Evolutionary conservation across 2,797 vertebrate genomes (phyloP).

Genomic region (Chiloscyllium punctatum): DNA sequence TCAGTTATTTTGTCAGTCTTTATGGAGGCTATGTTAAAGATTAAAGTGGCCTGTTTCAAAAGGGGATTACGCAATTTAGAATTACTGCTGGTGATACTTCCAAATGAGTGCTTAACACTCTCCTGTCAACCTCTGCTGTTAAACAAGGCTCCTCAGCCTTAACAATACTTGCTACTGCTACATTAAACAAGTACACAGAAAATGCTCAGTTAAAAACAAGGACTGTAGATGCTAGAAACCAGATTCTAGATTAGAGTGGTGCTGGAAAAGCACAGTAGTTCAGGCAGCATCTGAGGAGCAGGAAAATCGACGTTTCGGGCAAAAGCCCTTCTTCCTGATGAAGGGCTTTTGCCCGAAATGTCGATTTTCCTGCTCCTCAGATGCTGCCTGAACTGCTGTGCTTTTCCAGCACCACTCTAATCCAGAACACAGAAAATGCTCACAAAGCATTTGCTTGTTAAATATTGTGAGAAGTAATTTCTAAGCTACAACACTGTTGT

Average conservation of each 20-base stretch:
- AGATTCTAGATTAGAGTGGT: too few relatives aligned
- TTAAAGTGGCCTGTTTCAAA: background rate
- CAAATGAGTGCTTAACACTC: background rate
- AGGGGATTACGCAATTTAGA: background rate
- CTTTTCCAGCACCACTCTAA: too few relatives aligned
- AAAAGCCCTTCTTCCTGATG: too few relatives aligned
- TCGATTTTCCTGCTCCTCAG: too few relatives aligned
- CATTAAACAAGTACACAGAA: background rate
- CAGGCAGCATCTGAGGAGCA: too few relatives aligned
- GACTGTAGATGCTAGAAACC: too few relatives aligned
- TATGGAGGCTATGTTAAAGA: background rate
- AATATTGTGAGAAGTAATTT: background rate
- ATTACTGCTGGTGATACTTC: background rate
- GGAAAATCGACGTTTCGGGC: too few relatives aligned
- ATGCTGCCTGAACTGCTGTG: too few relatives aligned
- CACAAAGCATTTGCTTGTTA: background rate
- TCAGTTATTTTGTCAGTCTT: background rate
- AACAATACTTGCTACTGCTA: background rate
- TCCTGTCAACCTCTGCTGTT: background rate
- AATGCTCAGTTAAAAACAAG: too few relatives aligned
- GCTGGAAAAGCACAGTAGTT: too few relatives aligned
- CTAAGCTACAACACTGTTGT: background rate
- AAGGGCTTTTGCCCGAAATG: too few relatives aligned
- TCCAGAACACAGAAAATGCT: too few relatives aligned
- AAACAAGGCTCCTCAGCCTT: background rate